Percentiles rank a stretch among this genome's conserved stretches.
These are phyloP conservation scores for Dinoponera quadriceps DNA, from an alignment of 1,140 invertebrate species.

Conservation along the genomic window DNA sequence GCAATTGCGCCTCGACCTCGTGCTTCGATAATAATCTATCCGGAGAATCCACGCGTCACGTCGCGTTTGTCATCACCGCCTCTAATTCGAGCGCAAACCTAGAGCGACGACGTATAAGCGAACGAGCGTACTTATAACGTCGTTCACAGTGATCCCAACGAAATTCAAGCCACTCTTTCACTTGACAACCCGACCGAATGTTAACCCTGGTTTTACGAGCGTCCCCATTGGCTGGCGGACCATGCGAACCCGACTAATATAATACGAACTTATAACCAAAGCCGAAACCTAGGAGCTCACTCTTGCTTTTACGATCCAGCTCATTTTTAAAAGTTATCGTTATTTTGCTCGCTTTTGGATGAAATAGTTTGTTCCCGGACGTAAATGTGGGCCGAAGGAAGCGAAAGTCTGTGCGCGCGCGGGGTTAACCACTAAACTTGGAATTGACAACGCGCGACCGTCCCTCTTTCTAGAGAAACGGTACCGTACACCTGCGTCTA, in stretches of 20 bases:
- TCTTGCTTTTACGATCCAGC: constrained; percentile 83
- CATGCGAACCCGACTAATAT: constrained; percentile 84
- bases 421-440: constrained; percentile 54
- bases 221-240: constrained; percentile 78
- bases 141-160: constrained; percentile 78
- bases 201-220: constrained; percentile 85
- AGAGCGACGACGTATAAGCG: constrained; percentile 31
- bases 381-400: constrained; percentile 61
- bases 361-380: constrained; percentile 76
- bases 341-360: constrained; percentile 82
- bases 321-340: constrained; percentile 84
- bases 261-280: constrained; percentile 86
- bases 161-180: constrained; percentile 84
- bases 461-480: not conserved
- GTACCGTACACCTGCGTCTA: not conserved
- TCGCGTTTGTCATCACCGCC: constrained; percentile 31
- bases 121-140: constrained; percentile 71
- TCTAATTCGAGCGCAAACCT: constrained; percentile 54
- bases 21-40: constrained; percentile 11
- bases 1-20: not conserved
- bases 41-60: not conserved
- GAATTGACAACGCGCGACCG: constrained; percentile 15
- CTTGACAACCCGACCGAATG: constrained; percentile 84
- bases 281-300: constrained; percentile 83
- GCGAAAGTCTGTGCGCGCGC: constrained; percentile 30